Conservation (phyloP, 2,797 vertebrate species). For the Peromyscus melanophrys region DNA sequence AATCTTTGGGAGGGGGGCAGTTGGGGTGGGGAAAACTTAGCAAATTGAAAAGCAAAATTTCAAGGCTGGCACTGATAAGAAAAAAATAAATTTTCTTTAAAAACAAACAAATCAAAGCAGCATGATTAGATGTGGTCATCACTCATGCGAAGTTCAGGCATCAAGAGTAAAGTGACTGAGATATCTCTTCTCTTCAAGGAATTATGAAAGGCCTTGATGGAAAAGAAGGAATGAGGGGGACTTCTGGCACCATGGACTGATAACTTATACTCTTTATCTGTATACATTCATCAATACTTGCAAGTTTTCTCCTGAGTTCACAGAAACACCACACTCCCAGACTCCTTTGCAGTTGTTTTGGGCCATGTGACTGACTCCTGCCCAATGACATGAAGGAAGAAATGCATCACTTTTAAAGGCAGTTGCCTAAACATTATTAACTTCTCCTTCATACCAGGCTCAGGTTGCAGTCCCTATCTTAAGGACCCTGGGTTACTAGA, state of each 20-base stretch:
- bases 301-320: neutral
- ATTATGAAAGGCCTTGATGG: neutral
- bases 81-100: slow-evolving; percentile 43
- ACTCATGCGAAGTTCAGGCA: slow-evolving; percentile 30
- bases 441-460: neutral
- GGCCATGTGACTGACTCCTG: neutral
- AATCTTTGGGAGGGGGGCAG: slow-evolving; percentile 70
- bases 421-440: neutral
- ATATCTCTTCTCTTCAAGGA: slow-evolving; percentile 30
- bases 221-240: neutral
- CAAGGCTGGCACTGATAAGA: slow-evolving; percentile 61
- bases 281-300: neutral
- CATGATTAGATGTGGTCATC: neutral
- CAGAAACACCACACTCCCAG: slow-evolving; percentile 9
- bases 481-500: slow-evolving; percentile 2
- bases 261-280: neutral
- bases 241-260: neutral
- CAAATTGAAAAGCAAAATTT: slow-evolving; percentile 52
- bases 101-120: neutral
- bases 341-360: neutral
- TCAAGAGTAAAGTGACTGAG: neutral
- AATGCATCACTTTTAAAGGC: neutral
- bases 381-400: neutral
- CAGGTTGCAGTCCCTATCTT: neutral
- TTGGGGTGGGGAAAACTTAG: slow-evolving; percentile 59